These are phyloP conservation scores for Chauna torquata DNA, from an alignment of 2,113 vertebrate species.

Conservation along the genomic window DNA sequence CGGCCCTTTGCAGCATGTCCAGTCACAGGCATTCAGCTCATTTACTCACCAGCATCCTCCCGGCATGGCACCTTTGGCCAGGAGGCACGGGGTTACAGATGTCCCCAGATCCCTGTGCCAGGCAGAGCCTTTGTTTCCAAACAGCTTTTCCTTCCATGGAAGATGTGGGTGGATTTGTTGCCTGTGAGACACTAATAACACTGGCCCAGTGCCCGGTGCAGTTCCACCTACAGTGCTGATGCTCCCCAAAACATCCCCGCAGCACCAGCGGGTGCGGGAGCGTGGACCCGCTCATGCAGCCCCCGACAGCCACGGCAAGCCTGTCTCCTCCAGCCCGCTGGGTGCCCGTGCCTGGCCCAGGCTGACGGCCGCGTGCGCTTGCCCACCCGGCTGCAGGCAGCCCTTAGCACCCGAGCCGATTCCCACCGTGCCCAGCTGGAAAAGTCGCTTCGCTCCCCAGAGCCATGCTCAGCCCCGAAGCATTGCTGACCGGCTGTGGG, in stretches of 20 bases:
- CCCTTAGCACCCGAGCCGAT: background rate
- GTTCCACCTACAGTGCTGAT: background rate
- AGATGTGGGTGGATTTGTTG: background rate
- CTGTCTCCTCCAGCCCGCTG: background rate
- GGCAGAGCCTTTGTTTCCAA: background rate
- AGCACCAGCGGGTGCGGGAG: background rate
- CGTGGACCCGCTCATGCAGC: background rate
- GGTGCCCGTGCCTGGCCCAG: fast-evolving
- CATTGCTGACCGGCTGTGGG: fast-evolving
- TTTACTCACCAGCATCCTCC: background rate
- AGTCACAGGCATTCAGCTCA: background rate
- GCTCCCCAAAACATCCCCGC: background rate
- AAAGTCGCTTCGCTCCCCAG: background rate
- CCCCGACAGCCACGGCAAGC: background rate
- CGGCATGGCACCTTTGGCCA: background rate
- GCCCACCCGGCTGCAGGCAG: background rate
- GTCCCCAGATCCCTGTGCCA: background rate
- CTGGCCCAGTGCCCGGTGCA: background rate
- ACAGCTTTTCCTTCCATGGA: background rate
- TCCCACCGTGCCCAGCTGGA: background rate
- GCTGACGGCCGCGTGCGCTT: background rate
- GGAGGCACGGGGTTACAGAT: fast-evolving
- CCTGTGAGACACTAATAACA: background rate
- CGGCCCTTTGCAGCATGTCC: fast-evolving
- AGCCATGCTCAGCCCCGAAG: background rate